Conservation (phyloP, 2,888 invertebrate genomes). For the Geophilus truncorum region DNA sequence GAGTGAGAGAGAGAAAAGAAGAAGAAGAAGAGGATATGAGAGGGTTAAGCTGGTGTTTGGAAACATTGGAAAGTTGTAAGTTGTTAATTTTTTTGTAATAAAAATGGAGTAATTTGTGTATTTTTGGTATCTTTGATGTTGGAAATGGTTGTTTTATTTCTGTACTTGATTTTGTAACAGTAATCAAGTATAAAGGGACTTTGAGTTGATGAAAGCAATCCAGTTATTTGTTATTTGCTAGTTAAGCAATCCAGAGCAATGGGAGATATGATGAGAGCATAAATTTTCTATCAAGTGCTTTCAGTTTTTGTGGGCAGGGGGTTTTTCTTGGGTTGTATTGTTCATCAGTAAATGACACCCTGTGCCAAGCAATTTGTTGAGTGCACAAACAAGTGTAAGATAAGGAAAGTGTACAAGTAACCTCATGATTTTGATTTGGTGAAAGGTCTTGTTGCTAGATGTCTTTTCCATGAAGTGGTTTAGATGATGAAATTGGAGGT, state of each 20-base stretch:
- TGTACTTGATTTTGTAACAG: no score
- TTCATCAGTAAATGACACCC: slow-evolving; percentile 20
- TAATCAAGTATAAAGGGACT: no score
- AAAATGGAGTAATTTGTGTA: no score
- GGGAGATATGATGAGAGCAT: background rate
- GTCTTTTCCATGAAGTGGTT: background rate
- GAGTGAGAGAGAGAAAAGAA: background rate
- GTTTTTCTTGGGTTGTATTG: background rate
- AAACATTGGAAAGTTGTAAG: no score
- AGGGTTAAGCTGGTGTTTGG: no score
- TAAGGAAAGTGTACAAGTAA: background rate
- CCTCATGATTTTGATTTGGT: slow-evolving; percentile 20
- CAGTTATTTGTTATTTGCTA: background rate
- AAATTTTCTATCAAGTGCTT: background rate
- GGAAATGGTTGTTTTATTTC: no score
- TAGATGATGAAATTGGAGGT: background rate
- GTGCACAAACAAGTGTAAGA: slow-evolving; percentile 12
- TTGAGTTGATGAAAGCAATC: background rate
- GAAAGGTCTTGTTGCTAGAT: background rate
- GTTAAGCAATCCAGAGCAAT: background rate
- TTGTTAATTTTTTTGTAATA: no score
- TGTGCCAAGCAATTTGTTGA: slow-evolving; percentile 20
- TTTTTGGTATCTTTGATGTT: no score
- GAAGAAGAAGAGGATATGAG: background rate
- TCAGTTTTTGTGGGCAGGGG: background rate